Evolutionary conservation across 1,140 invertebrate species (phyloP), one percentile per base, ranked within the genome.

Genomic region (Drosophila serrata): DNA sequence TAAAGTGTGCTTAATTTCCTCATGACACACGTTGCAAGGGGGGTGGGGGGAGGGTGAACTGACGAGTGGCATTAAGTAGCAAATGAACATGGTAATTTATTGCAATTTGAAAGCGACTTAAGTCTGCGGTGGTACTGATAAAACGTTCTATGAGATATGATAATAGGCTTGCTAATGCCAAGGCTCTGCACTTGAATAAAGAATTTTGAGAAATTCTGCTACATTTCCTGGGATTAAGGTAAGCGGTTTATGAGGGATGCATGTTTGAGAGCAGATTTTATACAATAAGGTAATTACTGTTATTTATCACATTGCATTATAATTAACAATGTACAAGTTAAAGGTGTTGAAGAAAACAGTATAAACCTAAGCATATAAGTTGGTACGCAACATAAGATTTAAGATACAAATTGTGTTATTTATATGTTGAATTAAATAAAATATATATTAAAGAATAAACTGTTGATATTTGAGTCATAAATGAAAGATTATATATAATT

Each of bases 51-150:
- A 24, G 12, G 40, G 58, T 19, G 35, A 61, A 55, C 57, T 80
- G 72, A 85, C 90, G 77, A 77, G 46, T 65, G 77, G 73, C 68
- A 67, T 78, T 84, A 84, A 90, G 85, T 77, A 46, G 6, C n/a
- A n/a, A n/a, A 40, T 31, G 57, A 24, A 19, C 5, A 19, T 15
- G 31, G 31, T 40, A 68, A 80, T 81, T 80, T 80, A 81, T 75
- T 61, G 56, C 70, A 70, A 40, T 81, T 56, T 55, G 42, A 58
- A 45, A 43, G 70, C 22, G 55, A 40, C 62, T 77, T 55, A n/a
- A 59, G 24, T 7, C 24, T 37, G 46, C 6, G 72, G 22, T 22
- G 22, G 15, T 39, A 29, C 4, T 22, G 37, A 45, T 63, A 75
- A 56, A 37, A 40, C 43, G 11, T 40, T 48, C n/a, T 29, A 19